These are phyloP conservation scores for Theocolax elegans DNA, from an alignment of 1,140 invertebrate genomes.

Conservation along the genomic window DNA sequence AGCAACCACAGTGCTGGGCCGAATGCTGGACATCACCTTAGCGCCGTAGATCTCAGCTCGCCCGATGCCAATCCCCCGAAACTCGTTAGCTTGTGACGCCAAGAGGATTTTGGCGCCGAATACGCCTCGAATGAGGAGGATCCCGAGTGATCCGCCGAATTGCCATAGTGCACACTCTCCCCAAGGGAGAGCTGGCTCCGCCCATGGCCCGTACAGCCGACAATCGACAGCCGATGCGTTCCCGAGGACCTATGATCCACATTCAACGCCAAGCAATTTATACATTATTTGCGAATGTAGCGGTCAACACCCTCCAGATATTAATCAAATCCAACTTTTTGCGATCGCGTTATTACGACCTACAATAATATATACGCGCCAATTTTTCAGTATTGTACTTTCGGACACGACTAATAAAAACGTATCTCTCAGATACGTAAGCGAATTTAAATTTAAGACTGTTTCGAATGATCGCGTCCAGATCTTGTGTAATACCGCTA, in stretches of 20 bases:
- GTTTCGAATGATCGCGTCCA: background rate
- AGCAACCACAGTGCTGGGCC: conserved; percentile 60
- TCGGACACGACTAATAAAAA: conserved; percentile 28
- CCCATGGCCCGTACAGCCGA: background rate
- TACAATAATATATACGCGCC: conserved; percentile 15
- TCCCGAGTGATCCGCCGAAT: conserved; percentile 45
- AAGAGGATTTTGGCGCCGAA: conserved; percentile 49
- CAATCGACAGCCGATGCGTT: no score
- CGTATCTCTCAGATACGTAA: background rate
- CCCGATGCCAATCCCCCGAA: conserved; percentile 79
- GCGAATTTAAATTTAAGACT: conserved; percentile 12
- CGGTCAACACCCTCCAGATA: no score
- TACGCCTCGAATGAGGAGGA: conserved; percentile 46
- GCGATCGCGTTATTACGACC: conserved; percentile 15
- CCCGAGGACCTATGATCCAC: no score
- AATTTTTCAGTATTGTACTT: conserved; percentile 43
- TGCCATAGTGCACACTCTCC: background rate
- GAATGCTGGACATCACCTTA: conserved; percentile 42
- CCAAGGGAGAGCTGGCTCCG: no score
- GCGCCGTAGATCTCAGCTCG: conserved; percentile 73
- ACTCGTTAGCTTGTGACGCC: conserved; percentile 79
- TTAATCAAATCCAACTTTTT: no score
- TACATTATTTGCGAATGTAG: no score
- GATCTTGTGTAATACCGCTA: background rate
- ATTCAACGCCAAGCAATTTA: no score